Conservation (phyloP, 2,113 vertebrate species). For the Marcusenius ussheri region DNA sequence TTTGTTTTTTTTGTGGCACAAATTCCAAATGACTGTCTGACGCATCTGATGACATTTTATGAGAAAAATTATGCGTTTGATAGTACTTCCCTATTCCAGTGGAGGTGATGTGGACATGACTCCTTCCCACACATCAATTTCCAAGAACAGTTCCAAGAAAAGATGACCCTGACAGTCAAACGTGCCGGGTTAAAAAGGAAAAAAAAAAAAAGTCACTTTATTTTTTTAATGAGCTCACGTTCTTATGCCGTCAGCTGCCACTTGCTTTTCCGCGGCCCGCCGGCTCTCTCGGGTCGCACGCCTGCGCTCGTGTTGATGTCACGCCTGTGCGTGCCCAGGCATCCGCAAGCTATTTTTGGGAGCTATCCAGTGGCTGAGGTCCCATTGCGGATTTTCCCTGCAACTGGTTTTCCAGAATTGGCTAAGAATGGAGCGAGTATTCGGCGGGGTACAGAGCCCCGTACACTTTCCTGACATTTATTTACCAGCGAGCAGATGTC, state of each 20-base stretch:
- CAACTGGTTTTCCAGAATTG: background rate
- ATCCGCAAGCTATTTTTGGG: background rate
- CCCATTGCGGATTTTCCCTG: background rate
- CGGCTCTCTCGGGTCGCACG: background rate
- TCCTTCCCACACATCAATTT: background rate
- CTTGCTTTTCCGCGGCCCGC: background rate
- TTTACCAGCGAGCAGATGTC: background rate
- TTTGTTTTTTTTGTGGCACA: background rate
- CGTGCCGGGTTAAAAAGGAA: background rate
- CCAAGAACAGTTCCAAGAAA: background rate
- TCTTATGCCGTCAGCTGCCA: background rate
- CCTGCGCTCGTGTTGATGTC: background rate
- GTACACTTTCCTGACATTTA: background rate
- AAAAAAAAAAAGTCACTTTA: too few relatives aligned
- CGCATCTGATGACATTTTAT: background rate
- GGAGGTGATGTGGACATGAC: background rate
- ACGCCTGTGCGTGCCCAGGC: background rate
- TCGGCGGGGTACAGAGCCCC: background rate
- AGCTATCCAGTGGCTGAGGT: background rate
- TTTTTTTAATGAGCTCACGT: background rate
- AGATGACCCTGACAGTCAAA: background rate
- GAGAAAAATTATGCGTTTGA: background rate
- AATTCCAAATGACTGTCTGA: background rate
- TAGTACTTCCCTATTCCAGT: conserved; percentile 2
- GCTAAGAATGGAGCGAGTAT: background rate